A percentile compares a stretch with the other conserved stretches of the same genome.
Evolutionary conservation across 2,888 invertebrate species (phyloP).

Genomic region (Lypha dubia): DNA sequence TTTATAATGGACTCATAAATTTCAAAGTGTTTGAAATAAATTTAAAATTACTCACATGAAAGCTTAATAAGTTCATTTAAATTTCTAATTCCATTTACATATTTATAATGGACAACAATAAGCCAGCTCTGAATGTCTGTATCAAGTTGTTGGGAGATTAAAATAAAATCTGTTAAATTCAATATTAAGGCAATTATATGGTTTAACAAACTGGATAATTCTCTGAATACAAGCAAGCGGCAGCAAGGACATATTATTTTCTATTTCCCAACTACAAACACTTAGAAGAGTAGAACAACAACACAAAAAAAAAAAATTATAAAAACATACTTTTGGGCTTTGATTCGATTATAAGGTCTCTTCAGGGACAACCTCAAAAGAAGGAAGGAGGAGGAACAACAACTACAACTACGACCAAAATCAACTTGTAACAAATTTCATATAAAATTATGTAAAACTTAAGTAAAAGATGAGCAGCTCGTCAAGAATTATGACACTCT

Average conservation of each 20-base stretch:
- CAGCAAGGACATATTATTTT: slow-evolving; percentile 33
- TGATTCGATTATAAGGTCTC: slow-evolving; percentile 64
- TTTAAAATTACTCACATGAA: neutral
- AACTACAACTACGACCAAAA: neutral
- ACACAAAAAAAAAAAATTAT: neutral
- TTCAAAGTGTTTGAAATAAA: neutral
- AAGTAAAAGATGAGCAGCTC: slow-evolving; percentile 84
- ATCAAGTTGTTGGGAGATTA: slow-evolving; percentile 41
- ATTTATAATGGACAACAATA: neutral
- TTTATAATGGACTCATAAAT: neutral
- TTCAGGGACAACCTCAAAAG: slow-evolving; percentile 33
- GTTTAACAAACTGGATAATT: slow-evolving; percentile 60
- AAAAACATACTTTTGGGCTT: slow-evolving; percentile 43
- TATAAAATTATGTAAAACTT: slow-evolving; percentile 83
- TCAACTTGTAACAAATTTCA: slow-evolving; percentile 72
- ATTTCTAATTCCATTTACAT: slow-evolving; percentile 12
- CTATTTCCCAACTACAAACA: neutral
- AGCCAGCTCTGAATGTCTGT: too few species aligned
- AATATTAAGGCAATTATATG: slow-evolving; percentile 69
- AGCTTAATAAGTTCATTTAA: slow-evolving; percentile 11
- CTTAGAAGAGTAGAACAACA: too few species aligned
- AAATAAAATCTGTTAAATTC: slow-evolving; percentile 69
- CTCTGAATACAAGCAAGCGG: slow-evolving; percentile 1
- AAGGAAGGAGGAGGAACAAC: neutral
- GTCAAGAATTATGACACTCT: slow-evolving; percentile 83